A percentile compares a stretch with the other conserved stretches of the same genome.
These are phyloP conservation scores for Hirtodrosophila confusa DNA, from an alignment of 2,888 invertebrate species.

Conservation along the genomic window DNA sequence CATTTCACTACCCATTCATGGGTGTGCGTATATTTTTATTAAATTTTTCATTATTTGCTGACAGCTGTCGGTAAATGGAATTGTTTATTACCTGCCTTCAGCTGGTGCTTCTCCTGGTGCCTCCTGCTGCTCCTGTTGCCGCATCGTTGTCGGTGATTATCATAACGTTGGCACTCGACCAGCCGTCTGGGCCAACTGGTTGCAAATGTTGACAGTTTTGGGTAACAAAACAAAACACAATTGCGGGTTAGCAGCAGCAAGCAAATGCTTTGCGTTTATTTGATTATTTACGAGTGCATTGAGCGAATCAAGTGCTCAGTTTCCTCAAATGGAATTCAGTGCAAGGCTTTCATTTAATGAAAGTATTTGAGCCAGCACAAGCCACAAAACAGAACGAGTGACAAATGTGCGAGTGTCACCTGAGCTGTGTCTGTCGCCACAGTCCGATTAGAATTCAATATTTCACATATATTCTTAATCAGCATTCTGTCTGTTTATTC, in stretches of 20 bases:
- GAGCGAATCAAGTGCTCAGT: slow-evolving; percentile 36
- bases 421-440: not conserved
- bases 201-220: slow-evolving; percentile 69
- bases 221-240: slow-evolving; percentile 65
- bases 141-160: slow-evolving; percentile 68
- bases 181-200: slow-evolving; percentile 21
- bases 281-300: slow-evolving; percentile 29
- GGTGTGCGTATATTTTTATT: slow-evolving; percentile 62
- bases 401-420: not conserved
- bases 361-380: slow-evolving; percentile 42
- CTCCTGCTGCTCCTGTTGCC: slow-evolving; percentile 6
- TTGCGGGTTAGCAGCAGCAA: slow-evolving; percentile 42
- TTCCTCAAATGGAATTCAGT: slow-evolving; percentile 16
- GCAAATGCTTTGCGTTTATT: slow-evolving; percentile 1
- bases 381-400: slow-evolving; percentile 48
- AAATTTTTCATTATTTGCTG: slow-evolving; percentile 80
- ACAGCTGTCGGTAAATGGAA: slow-evolving; percentile 81
- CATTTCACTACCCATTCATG: not conserved
- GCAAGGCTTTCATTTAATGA: slow-evolving; percentile 46
- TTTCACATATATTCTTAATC: too few species aligned
- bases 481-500: too few species aligned
- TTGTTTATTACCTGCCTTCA: slow-evolving; percentile 74
- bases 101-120: slow-evolving; percentile 8
- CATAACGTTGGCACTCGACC: slow-evolving; percentile 60
- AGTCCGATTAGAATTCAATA: too few species aligned